These are phyloP conservation scores for Babylonia areolata DNA, from an alignment of 1,140 invertebrate species.

Conservation along the genomic window DNA sequence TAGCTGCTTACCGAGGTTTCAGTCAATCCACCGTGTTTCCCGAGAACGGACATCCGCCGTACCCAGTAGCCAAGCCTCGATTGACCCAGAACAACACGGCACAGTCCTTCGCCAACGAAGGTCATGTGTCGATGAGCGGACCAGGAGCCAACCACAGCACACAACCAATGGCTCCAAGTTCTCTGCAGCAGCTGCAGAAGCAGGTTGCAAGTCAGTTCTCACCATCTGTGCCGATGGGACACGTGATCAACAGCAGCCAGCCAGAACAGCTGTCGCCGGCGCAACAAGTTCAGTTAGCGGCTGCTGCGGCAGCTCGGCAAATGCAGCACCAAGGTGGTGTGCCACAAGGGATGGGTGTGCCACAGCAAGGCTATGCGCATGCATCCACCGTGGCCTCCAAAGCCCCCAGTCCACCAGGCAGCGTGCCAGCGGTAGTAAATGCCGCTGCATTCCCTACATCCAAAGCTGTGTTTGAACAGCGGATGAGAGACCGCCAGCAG, in stretches of 20 bases:
- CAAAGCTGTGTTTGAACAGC: slow-evolving; percentile 48
- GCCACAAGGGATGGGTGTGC: background rate
- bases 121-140: slow-evolving; percentile 65
- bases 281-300: slow-evolving; percentile 83
- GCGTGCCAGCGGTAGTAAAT: no score
- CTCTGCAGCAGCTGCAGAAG: slow-evolving; percentile 73
- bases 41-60: background rate
- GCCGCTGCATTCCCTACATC: no score
- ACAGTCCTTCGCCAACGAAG: slow-evolving; percentile 52
- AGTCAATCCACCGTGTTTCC: background rate
- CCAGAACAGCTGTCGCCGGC: slow-evolving; percentile 77
- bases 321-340: slow-evolving; percentile 49
- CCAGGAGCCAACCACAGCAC: slow-evolving; percentile 32
- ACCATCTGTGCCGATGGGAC: slow-evolving; percentile 48
- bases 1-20: background rate
- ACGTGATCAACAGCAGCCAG: slow-evolving; percentile 64
- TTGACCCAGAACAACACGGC: background rate
- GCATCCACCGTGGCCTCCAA: no score
- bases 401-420: no score
- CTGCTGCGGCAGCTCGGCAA: slow-evolving; percentile 75
- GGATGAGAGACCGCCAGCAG: slow-evolving; percentile 48
- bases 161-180: slow-evolving; percentile 50
- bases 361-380: background rate
- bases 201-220: slow-evolving; percentile 72
- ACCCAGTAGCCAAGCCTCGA: background rate